These are phyloP conservation scores for Chouioia cunea DNA, from an alignment of 2,888 invertebrate genomes.

Conservation along the genomic window DNA sequence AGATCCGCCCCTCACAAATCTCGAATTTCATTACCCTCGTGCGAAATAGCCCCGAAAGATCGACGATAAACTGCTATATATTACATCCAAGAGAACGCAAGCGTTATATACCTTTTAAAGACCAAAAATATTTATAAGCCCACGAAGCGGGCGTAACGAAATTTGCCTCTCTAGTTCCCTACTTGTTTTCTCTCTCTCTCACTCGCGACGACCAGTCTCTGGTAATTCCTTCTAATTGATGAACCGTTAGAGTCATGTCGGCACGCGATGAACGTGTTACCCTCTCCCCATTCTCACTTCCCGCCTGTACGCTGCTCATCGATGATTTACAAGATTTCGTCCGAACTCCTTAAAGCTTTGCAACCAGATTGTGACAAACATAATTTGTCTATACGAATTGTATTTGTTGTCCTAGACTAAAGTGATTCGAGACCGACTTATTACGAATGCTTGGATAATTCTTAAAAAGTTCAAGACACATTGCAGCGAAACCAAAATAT, in stretches of 20 bases:
- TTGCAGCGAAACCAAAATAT: too few relatives aligned
- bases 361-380: background rate
- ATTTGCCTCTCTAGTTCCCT: too few relatives aligned
- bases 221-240: slow-evolving; percentile 64
- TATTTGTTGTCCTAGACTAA: too few relatives aligned
- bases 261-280: slow-evolving; percentile 61
- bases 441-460: too few relatives aligned
- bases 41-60: slow-evolving; percentile 34
- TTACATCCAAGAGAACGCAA: slow-evolving; percentile 5
- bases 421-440: too few relatives aligned
- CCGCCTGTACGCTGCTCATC: background rate
- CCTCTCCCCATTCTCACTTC: background rate
- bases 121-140: too few relatives aligned
- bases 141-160: background rate
- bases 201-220: background rate
- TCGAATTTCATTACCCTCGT: slow-evolving; percentile 40
- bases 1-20: slow-evolving; percentile 39
- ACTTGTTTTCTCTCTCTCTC: too few relatives aligned
- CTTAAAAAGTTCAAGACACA: too few relatives aligned
- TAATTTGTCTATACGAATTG: too few relatives aligned
- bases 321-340: slow-evolving; percentile 50
- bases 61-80: slow-evolving; percentile 33
- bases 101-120: background rate
- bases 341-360: slow-evolving; percentile 45
- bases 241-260: slow-evolving; percentile 62